Evolutionary conservation across 2,888 invertebrate species (phyloP), one percentile per base, ranked within the genome.

Genomic region (Shargacucullia verbasci): DNA sequence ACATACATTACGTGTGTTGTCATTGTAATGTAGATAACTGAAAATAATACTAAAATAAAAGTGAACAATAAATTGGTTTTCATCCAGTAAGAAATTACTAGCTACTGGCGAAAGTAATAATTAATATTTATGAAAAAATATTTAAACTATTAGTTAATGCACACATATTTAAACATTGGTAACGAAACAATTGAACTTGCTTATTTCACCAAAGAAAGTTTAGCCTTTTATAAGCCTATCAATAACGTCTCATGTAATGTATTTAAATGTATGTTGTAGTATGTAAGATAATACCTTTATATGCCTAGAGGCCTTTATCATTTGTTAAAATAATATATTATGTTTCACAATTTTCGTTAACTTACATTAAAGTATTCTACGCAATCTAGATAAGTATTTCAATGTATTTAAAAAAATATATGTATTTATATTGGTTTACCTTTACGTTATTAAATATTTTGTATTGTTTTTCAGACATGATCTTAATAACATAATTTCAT

Each of bases 191-290:
- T 8, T n/a, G 47, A 9, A 29, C 7, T 8, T 29, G 29, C 9
- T 38, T 44, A 44, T 40, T 59, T 34, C 20, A 60, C 38, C 9
- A n/a, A 52, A 47, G n/a, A 45, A n/a, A n/a, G 33, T 46, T 11
- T 31, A 39, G 43, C 38, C 13, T 48, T 49, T 45, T 10, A 27
- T 34, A 40, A 39, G 60, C 27, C 35, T 48, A 31, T 44, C 20
- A 59, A 59, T 13, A n/a, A 5, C 37, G 41, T n/a, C 33, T 5
- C 43, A 15, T 8, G n/a, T 48, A 29, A 29, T 6, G 2, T 44
- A 49, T 44, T 35, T 58, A 27, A 45, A 44, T 29, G 7, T 29
- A 9, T 7, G 35, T 40, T 39, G 25, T 52, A 37, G 33, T 34
- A 25, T n/a, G 14, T 67, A 48, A 25, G 47, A 33, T 29, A n/a